Base-by-base conservation (phyloP, 2,113 vertebrate species). In the Garra rufa region DNA sequence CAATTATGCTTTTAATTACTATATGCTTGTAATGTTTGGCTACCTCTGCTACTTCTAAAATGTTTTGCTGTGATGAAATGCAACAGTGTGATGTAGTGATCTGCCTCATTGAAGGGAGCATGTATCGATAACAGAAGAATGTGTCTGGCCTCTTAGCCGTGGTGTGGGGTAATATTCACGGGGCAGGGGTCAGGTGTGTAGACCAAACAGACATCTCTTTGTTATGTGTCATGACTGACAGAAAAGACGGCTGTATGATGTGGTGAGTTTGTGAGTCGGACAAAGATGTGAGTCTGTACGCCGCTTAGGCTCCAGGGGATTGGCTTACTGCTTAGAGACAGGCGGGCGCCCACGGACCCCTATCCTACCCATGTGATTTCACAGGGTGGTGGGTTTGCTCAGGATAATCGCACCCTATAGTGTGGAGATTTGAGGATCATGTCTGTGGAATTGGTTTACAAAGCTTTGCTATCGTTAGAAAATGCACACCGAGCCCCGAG, bases 251-350 rank as follows among this genome's bases (percentile, higher is more conserved):
- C 52, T 0, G 85, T 74, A 30, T 46, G 57, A 83, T 71, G 87
- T 81, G 74, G 88, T 67, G 77, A 82, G 81, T 82, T 84, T 57
- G 70, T 65, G 75, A 75, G 85, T 86, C 52, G 83, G 1, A 24
- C 57, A 83, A 63, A 86, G 87, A 90, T 88, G 86, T 85, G 86
- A 90, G 88, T 91, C 89, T 87, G 76, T 82, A 80, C 70, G 81
- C 82, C 73, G 86, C 86, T 86, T 50, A 90, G 85, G 89, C 90
- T 87, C 85, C 89, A 71, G 87, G 88, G 91, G 92, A 94, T 94
- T 93, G 90, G 90, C 88, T 94, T 93, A 93, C 92, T 90, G 90
- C 88, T 87, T 83, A 88, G 92, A 93, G 93, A 93, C 93, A 93
- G 91, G 90, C 89, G 90, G 92, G 93, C 92, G 92, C 93, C 94